Evolutionary conservation across 1,140 invertebrate genomes (phyloP).

Genomic region (Lepeophtheirus salmonis): DNA sequence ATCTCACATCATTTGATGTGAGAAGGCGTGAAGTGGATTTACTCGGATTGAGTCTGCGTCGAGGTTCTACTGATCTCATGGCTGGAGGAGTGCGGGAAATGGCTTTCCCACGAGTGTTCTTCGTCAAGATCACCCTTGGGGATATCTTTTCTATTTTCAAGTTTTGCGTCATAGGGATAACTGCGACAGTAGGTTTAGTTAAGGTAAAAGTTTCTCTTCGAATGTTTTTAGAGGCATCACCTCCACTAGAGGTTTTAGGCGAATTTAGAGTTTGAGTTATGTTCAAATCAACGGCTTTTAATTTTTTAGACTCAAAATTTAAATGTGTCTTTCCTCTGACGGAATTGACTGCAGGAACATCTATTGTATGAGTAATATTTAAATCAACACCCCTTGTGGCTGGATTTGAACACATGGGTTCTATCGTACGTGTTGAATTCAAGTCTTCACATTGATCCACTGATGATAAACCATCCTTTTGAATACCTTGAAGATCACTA

Average conservation of each 20-base stretch:
- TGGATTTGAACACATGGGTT: no score
- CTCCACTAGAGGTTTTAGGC: no score
- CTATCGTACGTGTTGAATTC: no score
- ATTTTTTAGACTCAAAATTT: background rate
- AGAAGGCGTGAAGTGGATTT: background rate
- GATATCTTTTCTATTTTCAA: background rate
- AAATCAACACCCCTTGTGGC: background rate
- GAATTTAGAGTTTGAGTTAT: background rate
- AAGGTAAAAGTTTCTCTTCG: background rate
- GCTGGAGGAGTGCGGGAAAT: background rate
- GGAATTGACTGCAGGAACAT: no score
- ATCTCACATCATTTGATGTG: background rate
- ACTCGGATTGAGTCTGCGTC: background rate
- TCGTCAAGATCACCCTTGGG: background rate
- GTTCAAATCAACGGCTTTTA: background rate
- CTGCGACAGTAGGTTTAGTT: background rate
- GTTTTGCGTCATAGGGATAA: background rate
- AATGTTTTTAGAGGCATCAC: no score
- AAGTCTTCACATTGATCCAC: no score
- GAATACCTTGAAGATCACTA: no score
- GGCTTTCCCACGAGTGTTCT: background rate
- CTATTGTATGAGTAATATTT: background rate
- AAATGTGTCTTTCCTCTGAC: background rate
- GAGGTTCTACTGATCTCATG: background rate
- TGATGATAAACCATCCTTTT: no score